A percentile compares a stretch with the other conserved stretches of the same genome.
Evolutionary conservation across 2,797 vertebrate species (phyloP).

Genomic region (Sebastes taczanowskii): DNA sequence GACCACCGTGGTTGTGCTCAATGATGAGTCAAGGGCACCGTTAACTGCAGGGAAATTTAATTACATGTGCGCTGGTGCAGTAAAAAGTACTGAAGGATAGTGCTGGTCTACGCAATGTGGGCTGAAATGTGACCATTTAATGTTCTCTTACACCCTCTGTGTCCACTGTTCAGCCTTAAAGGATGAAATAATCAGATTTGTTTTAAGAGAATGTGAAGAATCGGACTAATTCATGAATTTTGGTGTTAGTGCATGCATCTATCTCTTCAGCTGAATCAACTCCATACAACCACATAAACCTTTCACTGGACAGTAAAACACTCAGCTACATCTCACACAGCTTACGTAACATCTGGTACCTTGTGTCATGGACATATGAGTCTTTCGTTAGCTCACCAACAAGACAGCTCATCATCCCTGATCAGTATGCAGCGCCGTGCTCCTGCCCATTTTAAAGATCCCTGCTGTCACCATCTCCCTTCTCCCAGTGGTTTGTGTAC

Average conservation of each 20-base stretch:
- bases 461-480: constrained; percentile 26
- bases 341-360: not conserved
- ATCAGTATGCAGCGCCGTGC: constrained; percentile 50
- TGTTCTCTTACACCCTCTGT: constrained; percentile 4
- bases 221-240: not conserved
- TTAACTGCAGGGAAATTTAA: constrained; percentile 58
- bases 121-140: constrained; percentile 29
- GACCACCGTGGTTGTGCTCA: constrained; percentile 36
- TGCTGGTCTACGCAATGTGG: constrained; percentile 28
- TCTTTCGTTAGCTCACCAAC: constrained; percentile 24
- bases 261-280: too few species aligned
- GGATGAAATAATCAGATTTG: not conserved
- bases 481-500: constrained; percentile 4
- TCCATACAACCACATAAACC: constrained; percentile 6
- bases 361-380: constrained; percentile 1
- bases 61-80: constrained; percentile 47
- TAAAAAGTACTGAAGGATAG: constrained; percentile 32
- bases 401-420: constrained; percentile 36
- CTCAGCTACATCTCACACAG: not conserved
- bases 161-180: not conserved
- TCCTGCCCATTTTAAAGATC: constrained; percentile 26
- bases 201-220: constrained; percentile 7
- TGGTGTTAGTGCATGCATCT: not conserved
- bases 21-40: constrained; percentile 65
- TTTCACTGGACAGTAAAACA: constrained; percentile 19